Evolutionary conservation across 2,797 vertebrate genomes (phyloP).

Genomic region (Tauraco hartlaubi): DNA sequence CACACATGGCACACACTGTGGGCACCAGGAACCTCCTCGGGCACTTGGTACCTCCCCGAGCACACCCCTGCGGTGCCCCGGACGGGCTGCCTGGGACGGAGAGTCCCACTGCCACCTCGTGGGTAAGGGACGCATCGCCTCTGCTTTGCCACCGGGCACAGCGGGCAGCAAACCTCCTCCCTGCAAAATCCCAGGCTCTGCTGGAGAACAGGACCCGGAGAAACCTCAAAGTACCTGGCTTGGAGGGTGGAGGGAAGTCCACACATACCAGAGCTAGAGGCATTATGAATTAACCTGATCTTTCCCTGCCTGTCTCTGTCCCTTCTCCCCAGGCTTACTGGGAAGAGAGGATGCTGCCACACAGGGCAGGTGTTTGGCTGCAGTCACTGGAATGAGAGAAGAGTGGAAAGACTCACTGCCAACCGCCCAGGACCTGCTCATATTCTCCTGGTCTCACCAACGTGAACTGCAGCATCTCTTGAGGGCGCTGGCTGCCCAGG

Average conservation of each 20-base stretch:
- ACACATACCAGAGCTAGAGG: not conserved
- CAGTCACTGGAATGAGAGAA: not conserved
- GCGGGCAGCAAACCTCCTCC: not conserved
- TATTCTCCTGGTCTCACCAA: not conserved
- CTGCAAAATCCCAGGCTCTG: not conserved
- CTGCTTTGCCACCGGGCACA: not conserved
- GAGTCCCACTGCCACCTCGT: slow-evolving; percentile 70
- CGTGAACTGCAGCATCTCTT: not conserved
- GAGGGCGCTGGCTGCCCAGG: not conserved
- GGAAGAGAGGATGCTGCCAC: not conserved
- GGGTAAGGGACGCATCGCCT: slow-evolving; percentile 15
- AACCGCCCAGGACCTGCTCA: not conserved
- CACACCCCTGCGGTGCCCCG: not conserved
- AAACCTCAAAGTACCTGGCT: not conserved
- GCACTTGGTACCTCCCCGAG: not conserved
- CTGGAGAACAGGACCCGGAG: not conserved
- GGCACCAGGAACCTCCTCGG: not conserved
- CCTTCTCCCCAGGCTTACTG: not conserved
- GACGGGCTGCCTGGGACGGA: not conserved
- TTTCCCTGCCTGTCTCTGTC: not conserved
- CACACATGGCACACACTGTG: not conserved
- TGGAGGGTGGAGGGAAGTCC: not conserved
- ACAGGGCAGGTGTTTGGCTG: not conserved
- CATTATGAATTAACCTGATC: not conserved
- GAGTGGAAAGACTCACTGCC: not conserved